Evolutionary conservation across 2,797 vertebrate species (phyloP), one percentile per base, ranked within the genome.

Genomic region (Aplochiton taeniatus): DNA sequence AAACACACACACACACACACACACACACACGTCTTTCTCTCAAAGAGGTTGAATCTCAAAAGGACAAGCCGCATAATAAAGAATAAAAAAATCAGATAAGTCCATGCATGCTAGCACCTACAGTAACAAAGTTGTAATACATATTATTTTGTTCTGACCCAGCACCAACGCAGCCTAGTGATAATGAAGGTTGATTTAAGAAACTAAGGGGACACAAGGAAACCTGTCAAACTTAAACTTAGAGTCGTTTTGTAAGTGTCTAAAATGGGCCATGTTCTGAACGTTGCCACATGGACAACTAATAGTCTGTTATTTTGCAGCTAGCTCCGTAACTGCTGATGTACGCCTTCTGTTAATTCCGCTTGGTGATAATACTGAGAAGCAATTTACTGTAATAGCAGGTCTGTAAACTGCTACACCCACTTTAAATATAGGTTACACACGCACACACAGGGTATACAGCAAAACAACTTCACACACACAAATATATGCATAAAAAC

Each of bases 361-460:
- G 71, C 54, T 76, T 74, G 77, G 83, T 86, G 84, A 88, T 89
- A 87, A 84, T 78, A 85, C 76, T 76, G 79, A 86, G 85, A 80
- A 72, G 70, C 65, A 72, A 84, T 88, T 89, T 85, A 84, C 80
- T 87, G 68, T 87, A 90, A 90, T 89, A 83, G 84, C 84, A 77
- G 83, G 81, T 85, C 82, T 90, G 80, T 77, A 88, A 87, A 87
- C 82, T 88, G 82, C 80, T 83, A 87, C 90, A 87, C 88, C 88
- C 86, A 72, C 66, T 86, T 85, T 90, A 91, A 91, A 73, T 90
- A 85, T 84, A 88, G 79, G 87, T 86, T 88, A 66, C 83, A 85
- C 78, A 82, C 77, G 73, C 72, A 68, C 71, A 82, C 72, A 67
- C 62, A 75, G 73, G 72, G 71, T n/a, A n/a, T n/a, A 76, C 18